Conservation (phyloP, 2,888 invertebrate genomes). For the Trichopoda pennipes region DNA sequence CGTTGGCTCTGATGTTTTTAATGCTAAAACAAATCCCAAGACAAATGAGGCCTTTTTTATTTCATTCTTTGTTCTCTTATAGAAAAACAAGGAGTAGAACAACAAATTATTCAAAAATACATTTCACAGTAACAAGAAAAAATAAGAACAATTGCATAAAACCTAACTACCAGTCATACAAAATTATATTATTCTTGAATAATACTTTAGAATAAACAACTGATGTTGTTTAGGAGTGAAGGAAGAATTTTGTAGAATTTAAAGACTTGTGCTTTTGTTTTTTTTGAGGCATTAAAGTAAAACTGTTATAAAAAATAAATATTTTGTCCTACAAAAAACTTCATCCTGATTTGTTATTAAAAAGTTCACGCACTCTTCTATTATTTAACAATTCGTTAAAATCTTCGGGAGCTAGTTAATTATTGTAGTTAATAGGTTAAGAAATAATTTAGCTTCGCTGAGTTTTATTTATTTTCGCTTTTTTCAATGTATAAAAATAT, state of each 20-base stretch:
- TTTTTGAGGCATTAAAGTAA: too few relatives aligned
- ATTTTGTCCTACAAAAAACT: too few relatives aligned
- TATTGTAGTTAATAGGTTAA: too few relatives aligned
- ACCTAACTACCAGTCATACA: slow-evolving; percentile 49
- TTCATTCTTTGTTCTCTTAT: slow-evolving; percentile 31
- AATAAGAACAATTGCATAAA: slow-evolving; percentile 52
- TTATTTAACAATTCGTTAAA: too few relatives aligned
- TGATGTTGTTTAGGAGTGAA: neutral
- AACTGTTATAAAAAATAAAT: too few relatives aligned
- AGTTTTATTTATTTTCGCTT: too few relatives aligned
- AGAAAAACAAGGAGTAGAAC: slow-evolving; percentile 16
- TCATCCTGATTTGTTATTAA: too few relatives aligned
- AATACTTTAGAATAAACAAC: neutral
- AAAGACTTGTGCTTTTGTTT: too few relatives aligned
- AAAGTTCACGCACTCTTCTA: too few relatives aligned
- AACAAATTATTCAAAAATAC: slow-evolving; percentile 57
- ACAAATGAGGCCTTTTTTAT: slow-evolving; percentile 61
- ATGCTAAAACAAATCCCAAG: slow-evolving; percentile 69
- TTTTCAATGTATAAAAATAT: too few relatives aligned
- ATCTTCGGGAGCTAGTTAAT: too few relatives aligned
- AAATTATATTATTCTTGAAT: slow-evolving; percentile 20
- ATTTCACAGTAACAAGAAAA: slow-evolving; percentile 20
- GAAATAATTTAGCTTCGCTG: too few relatives aligned
- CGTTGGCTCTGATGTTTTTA: slow-evolving; percentile 52
- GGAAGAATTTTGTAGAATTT: neutral